Evolutionary conservation across 1,140 invertebrate species (phyloP), one percentile per base, ranked within the genome.

Genomic region (Pomacea maculata): DNA sequence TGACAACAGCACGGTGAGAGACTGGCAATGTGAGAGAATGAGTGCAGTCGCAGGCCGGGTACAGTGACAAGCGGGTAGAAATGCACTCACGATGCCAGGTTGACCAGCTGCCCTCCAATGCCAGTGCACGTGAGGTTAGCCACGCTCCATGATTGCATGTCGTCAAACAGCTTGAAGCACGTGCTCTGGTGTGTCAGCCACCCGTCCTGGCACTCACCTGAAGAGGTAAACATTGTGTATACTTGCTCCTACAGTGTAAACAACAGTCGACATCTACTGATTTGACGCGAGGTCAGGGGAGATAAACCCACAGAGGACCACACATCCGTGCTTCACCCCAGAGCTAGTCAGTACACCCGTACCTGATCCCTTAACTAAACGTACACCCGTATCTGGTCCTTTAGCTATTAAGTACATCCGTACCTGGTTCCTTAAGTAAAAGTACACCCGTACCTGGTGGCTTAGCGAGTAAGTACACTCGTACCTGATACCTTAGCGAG

Each of bases 171-270:
- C 57, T 84, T 79, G 75, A 82, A 86, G 71, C 85, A 86, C 52
- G 74, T 83, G 29, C 73, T 84, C 72, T 86, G 85, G 63, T 86
- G 83, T 17, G 82, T 75, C 65, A 86, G 21, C 85, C 85, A 86
- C 4, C 85, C 85, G 57, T 64, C 71, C 63, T 80, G 78, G 75
- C 85, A 86, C n/a, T 80, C 80, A 61, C 85, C 85, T 86, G 71
- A 19, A 29, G 2, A 65, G 17, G 17, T 65, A 70, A 11, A 70
- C 11, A 70, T 25, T 14, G 11, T n/a, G 21, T 21, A 70, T 6
- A 17, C 67, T 15, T 21, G 12, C 12, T 21, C 29, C 12, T n/a
- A 34, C 67, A 70, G 12, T 0, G 25, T 11, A 15, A 25, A 29
- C 14, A 57, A 21, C 1, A 57, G 7, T n/a, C 19, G 5, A 75